Conservation (phyloP, 2,888 invertebrate genomes). For the Eilema caniola region DNA sequence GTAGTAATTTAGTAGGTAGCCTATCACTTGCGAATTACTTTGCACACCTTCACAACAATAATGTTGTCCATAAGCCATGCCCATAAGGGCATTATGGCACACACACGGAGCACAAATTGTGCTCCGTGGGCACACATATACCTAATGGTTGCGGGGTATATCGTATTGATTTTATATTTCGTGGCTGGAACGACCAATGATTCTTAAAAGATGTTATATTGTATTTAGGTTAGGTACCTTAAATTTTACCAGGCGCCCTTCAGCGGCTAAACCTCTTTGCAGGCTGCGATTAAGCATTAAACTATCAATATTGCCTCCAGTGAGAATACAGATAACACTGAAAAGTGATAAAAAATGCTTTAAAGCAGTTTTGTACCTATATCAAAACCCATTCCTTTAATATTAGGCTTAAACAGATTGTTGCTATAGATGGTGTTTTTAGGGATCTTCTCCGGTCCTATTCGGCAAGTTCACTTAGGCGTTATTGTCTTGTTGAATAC, state of each 20-base stretch:
- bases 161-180: not conserved
- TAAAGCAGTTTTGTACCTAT: not conserved
- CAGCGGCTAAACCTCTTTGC: conserved; percentile 95
- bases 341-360: conserved; percentile 42
- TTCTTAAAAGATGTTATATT: not conserved
- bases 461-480: not conserved
- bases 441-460: not conserved
- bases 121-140: no score
- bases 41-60: no score
- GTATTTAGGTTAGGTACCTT: conserved; percentile 69
- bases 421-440: not conserved
- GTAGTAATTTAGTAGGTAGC: no score
- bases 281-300: conserved; percentile 93
- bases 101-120: no score
- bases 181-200: no score
- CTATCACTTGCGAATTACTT: no score
- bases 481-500: conserved; percentile 21
- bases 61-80: no score
- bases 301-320: conserved; percentile 96
- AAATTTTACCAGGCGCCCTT: conserved; percentile 90
- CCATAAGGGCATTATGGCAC: no score
- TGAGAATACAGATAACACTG: conserved; percentile 94
- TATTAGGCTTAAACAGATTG: not conserved
- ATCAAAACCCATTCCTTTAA: no score
- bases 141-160: not conserved